phyloP scores from a whole-genome alignment of 2,797 vertebrate genomes.

The Streptopelia turtur region DNA sequence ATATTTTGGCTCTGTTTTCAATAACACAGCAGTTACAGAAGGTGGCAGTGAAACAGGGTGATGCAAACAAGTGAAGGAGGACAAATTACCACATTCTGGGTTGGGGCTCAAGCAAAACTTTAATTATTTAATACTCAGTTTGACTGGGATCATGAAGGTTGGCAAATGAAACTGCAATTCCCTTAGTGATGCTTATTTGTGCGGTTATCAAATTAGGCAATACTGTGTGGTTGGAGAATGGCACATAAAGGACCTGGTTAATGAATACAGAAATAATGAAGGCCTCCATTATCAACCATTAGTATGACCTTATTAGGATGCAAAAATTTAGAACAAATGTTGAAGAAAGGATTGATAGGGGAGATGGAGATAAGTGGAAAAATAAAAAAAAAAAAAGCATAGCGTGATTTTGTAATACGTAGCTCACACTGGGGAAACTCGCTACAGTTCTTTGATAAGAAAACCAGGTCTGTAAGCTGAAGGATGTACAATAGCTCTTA shows the following conservation, averaged over 20 bases:
- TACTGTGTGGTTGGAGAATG: not conserved
- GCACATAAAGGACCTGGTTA: not conserved
- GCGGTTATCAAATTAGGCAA: not conserved
- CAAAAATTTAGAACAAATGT: not conserved
- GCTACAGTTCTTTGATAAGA: not conserved
- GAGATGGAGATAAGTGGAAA: not conserved
- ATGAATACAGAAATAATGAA: not conserved
- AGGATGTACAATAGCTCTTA: not conserved
- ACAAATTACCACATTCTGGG: not conserved
- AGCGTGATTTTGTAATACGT: not conserved
- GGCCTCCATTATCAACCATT: not conserved
- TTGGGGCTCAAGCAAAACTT: not conserved
- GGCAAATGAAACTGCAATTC: not conserved
- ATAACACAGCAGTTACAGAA: not conserved
- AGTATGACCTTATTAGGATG: not conserved
- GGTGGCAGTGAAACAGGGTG: not conserved
- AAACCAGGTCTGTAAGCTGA: not conserved
- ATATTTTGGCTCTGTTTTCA: not conserved
- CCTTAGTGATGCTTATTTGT: not conserved
- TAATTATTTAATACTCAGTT: not conserved
- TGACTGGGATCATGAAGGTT: not conserved
- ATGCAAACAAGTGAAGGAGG: not conserved
- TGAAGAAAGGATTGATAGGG: not conserved
- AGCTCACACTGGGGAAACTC: not conserved
- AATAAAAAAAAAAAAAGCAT: not conserved